Evolutionary conservation across 2,888 invertebrate genomes (phyloP), one percentile per base, ranked within the genome.

Genomic region (Trichopria drosophilae): DNA sequence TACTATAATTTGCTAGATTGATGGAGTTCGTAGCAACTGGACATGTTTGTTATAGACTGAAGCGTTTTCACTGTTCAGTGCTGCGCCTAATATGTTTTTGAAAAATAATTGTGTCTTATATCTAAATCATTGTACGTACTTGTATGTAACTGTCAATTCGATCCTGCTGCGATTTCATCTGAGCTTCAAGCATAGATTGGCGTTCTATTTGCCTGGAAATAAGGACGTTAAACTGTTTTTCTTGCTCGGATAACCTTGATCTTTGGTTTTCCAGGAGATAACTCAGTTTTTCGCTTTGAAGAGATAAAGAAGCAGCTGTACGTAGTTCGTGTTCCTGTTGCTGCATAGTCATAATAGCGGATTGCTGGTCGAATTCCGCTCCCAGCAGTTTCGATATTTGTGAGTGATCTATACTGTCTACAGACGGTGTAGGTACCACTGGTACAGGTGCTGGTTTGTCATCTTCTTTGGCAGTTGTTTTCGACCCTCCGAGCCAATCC

Each of bases 101-200:
- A 43, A 26, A 31, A 6, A 36, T 32, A 26, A 32, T 34, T 22
- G n/a, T 12, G 6, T 9, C 6, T 20, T 18, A 23, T 15, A 26
- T n/a, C n/a, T 16, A 4, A 7, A 44, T 34, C 2, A 7, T 32
- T 32, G 19, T 18, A 32, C 60, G 50, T 55, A 73, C 73, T 60
- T 69, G 64, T 48, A 73, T 66, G 49, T 70, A 69, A 53, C 53
- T 61, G 57, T 71, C 61, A 37, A 73, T 71, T 3, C 69, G 63
- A 26, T 69, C 66, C 46, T 73, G 73, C 44, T 71, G 73, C 29
- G 63, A 53, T 57, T 67, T 69, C 59, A 73, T 65, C 56, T 73
- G 72, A 6, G 66, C 59, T 44, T 75, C 72, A 3, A 71, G 56
- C 20, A 65, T 52, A 47, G 59, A 45, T 54, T 73, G 73, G 10